Evolutionary conservation across 2,113 vertebrate species (phyloP), one percentile per base, ranked within the genome.

Genomic region (Semnornis frantzii): DNA sequence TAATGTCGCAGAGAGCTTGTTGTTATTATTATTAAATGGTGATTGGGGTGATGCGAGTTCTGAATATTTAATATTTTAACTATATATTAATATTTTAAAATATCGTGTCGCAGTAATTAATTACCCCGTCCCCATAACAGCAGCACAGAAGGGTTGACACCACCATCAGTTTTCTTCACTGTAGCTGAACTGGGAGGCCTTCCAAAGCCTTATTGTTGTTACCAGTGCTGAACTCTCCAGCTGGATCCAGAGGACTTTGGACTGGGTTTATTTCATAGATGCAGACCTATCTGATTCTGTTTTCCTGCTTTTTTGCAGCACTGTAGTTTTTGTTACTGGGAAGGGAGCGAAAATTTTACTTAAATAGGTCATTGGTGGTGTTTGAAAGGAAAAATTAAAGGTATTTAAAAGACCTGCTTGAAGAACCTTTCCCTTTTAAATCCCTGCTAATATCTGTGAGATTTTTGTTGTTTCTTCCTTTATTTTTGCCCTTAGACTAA

Each of bases 341-440:
- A 70, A 79, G 42, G 31, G 59, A 80, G n/a, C 87, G 14, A 39
- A 87, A 89, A 85, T 85, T 89, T 80, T 73, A 59, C 64, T 73
- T 80, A 65, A 58, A 55, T 85, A 63, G 89, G 27, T 73, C 34
- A 66, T 15, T 59, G 24, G 10, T 63, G 14, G 14, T 70, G 31
- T 82, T 75, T 75, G 42, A 88, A 84, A 92, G 77, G 65, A 88
- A 94, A 87, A 94, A 73, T 92, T 37, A 37, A 37, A 42, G 39
- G 39, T 42, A 42, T 89, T 94, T 73, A 46, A 76, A 93, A 82
- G 58, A 58, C 12, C 27, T 85, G 28, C 12, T 82, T 58, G 15
- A 62, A 31, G 58, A 85, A 72, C 27, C 25, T 77, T 76, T 64
- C 28, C 33, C 15, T 4, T 54, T 31, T 62, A 37, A 34, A 19